Evolutionary conservation across 2,113 vertebrate species (phyloP).

Genomic region (Phocoena phocoena): DNA sequence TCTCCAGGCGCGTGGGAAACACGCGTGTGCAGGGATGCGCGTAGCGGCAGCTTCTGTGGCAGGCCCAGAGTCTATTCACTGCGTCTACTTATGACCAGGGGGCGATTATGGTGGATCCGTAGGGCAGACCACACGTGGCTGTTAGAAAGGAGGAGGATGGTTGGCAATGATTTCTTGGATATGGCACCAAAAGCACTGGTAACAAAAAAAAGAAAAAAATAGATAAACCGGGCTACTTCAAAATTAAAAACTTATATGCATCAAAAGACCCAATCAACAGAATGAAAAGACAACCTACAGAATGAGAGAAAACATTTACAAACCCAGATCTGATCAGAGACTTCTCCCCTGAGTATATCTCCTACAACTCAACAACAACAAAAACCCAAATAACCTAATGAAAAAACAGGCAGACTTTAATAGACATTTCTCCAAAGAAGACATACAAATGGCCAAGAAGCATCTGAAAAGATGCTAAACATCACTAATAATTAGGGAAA

Average conservation of each 20-base stretch:
- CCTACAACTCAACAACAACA: background rate
- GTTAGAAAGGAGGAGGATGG: accelerated
- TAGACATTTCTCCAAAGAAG: background rate
- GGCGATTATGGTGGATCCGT: accelerated
- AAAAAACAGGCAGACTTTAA: background rate
- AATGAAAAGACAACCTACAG: background rate
- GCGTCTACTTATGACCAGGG: accelerated
- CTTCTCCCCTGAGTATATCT: no score
- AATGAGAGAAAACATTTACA: no score
- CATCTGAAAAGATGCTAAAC: accelerated
- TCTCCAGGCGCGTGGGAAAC: accelerated
- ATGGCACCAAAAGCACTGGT: background rate
- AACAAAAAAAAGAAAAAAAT: accelerated
- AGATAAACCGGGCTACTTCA: accelerated
- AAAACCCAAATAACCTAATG: background rate
- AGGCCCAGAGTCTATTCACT: accelerated
- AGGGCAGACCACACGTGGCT: accelerated
- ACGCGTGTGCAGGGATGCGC: accelerated
- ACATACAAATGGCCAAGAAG: accelerated
- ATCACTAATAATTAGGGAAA: background rate
- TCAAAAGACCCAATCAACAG: background rate
- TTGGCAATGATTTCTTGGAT: accelerated
- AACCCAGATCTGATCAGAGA: no score
- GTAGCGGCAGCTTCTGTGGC: accelerated
- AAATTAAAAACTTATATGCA: accelerated